phyloP scores from a whole-genome alignment of 2,797 vertebrate species.

The Staurois parvus region DNA sequence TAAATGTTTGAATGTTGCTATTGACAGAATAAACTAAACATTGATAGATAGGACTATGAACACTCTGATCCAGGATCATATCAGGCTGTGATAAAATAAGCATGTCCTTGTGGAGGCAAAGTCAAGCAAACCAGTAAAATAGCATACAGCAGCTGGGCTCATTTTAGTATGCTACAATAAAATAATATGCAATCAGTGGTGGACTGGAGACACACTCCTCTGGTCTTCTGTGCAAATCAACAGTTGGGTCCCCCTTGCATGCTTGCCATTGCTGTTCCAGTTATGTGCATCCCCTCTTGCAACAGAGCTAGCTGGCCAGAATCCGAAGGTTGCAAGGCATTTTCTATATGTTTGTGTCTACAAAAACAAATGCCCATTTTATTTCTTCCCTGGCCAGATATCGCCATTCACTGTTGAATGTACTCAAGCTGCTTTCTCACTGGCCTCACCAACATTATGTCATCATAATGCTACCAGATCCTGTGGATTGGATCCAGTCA shows the following conservation, averaged over 20 bases:
- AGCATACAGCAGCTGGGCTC: not conserved
- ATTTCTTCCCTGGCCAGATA: too few species aligned
- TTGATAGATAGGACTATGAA: conserved; percentile 28
- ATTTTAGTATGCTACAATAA: not conserved
- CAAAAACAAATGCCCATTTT: too few species aligned
- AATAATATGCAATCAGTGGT: not conserved
- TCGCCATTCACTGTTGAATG: too few species aligned
- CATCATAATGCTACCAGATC: too few species aligned
- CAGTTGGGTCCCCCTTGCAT: not conserved
- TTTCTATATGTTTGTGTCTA: too few species aligned
- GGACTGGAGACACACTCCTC: not conserved
- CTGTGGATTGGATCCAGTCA: too few species aligned
- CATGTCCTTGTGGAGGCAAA: conserved; percentile 38
- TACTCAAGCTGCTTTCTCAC: too few species aligned
- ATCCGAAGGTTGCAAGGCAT: not conserved
- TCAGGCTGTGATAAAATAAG: conserved; percentile 44
- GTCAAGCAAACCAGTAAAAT: conserved; percentile 15
- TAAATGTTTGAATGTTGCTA: conserved; percentile 58
- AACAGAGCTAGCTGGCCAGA: not conserved
- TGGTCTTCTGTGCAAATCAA: not conserved
- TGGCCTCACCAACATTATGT: too few species aligned
- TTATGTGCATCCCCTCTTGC: too few species aligned
- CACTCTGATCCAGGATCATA: conserved; percentile 23
- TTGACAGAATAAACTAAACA: conserved; percentile 55
- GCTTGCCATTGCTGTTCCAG: not conserved